Conservation (phyloP, 2,113 vertebrate species). For the Lucifuga dentata region DNA sequence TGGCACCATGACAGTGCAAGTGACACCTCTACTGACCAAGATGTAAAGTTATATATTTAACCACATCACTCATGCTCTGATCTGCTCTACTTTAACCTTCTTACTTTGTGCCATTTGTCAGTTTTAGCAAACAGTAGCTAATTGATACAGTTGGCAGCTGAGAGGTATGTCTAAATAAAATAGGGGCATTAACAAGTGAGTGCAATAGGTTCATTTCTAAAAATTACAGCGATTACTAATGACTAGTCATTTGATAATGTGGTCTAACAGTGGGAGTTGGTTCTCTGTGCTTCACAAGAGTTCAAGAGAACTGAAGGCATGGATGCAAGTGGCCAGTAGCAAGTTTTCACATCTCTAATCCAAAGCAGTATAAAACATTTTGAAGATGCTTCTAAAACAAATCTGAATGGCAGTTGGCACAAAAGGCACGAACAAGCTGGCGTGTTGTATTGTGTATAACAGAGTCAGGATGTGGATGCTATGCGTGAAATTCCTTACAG, state of each 20-base stretch:
- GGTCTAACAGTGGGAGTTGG: neutral
- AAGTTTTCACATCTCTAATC: slow-evolving; percentile 22
- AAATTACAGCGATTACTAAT: slow-evolving; percentile 60
- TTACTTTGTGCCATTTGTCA: slow-evolving; percentile 27
- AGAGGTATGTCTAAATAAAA: slow-evolving; percentile 52
- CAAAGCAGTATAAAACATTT: slow-evolving; percentile 41
- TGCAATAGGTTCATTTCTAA: slow-evolving; percentile 46
- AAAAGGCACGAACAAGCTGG: slow-evolving; percentile 29
- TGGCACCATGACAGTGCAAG: slow-evolving; percentile 12
- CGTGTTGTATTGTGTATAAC: slow-evolving; percentile 49
- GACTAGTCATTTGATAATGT: slow-evolving; percentile 50
- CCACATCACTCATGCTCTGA: neutral
- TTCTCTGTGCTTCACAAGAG: slow-evolving; percentile 24
- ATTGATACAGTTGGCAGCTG: slow-evolving; percentile 33
- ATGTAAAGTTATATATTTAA: slow-evolving; percentile 19
- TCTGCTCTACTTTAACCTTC: slow-evolving; percentile 12
- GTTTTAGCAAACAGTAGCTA: slow-evolving; percentile 34
- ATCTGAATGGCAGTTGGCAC: slow-evolving; percentile 37
- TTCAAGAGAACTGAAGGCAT: slow-evolving; percentile 42
- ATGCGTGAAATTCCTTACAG: slow-evolving; percentile 69
- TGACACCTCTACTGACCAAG: neutral
- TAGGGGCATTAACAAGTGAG: slow-evolving; percentile 38
- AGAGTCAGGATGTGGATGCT: slow-evolving; percentile 59
- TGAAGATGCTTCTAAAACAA: slow-evolving; percentile 55
- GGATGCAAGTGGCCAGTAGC: slow-evolving; percentile 10